Conservation (phyloP, 2,797 vertebrate species). For the Enteromius unitaeniatus region DNA sequence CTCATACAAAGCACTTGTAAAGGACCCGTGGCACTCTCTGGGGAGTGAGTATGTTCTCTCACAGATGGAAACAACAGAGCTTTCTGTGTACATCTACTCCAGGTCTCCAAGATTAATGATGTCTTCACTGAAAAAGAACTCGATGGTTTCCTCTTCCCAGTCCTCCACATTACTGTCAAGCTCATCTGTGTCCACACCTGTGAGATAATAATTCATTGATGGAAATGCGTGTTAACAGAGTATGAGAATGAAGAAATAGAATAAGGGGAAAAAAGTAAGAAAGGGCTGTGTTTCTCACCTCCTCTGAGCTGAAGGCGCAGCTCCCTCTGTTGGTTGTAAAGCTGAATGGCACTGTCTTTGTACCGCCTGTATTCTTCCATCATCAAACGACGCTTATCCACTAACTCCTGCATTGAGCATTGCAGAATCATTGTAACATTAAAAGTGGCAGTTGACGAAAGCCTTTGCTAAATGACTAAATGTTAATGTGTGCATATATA, state of each 20-base stretch:
- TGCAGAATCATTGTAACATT: constrained; percentile 6
- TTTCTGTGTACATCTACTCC: constrained; percentile 40
- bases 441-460: neutral
- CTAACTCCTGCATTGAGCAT: constrained; percentile 82
- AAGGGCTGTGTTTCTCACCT: constrained; percentile 72
- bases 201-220: constrained; percentile 32
- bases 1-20: neutral
- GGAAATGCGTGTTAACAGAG: neutral
- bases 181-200: constrained; percentile 93
- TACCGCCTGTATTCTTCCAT: constrained; percentile 94
- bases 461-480: too few species aligned
- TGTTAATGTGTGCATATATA: too few species aligned
- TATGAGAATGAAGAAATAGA: constrained; percentile 4
- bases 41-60: neutral
- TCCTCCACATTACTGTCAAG: constrained; percentile 97
- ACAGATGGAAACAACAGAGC: neutral
- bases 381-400: constrained; percentile 93
- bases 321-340: constrained; percentile 88
- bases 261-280: neutral
- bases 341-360: constrained; percentile 83
- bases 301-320: constrained; percentile 91
- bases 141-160: constrained; percentile 98
- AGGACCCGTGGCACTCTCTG: neutral
- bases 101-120: constrained; percentile 91
- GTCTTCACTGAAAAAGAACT: constrained; percentile 99